A percentile compares a stretch with the other conserved stretches of the same genome.
phyloP scores from a whole-genome alignment of 2,797 vertebrate genomes.

The Coreius guichenoti region DNA sequence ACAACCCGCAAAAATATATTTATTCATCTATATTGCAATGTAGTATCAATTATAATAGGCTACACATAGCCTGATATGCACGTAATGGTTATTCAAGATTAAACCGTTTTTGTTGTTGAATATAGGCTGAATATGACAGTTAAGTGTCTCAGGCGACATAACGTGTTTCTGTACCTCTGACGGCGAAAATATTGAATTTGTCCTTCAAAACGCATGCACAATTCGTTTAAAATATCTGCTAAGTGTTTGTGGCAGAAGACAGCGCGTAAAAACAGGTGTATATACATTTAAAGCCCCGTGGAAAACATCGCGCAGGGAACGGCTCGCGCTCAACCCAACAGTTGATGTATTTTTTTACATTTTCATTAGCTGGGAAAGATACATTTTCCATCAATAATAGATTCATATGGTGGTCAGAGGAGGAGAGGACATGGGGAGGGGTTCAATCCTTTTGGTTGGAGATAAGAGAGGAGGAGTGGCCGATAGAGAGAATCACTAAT shows the following conservation, averaged over 20 bases:
- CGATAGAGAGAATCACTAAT: conserved; percentile 82
- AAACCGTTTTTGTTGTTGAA: not conserved
- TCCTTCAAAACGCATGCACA: conserved; percentile 36
- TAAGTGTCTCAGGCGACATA: not conserved
- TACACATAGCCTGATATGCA: not conserved
- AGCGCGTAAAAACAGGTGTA: conserved; percentile 57
- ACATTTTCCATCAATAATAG: conserved; percentile 78
- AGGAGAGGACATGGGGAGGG: conserved; percentile 78
- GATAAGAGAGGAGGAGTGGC: conserved; percentile 88
- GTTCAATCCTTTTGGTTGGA: conserved; percentile 80
- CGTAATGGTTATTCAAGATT: not conserved
- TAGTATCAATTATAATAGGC: not conserved
- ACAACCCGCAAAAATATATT: not conserved
- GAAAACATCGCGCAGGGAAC: not conserved
- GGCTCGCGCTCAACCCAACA: conserved; percentile 3
- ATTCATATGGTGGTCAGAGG: conserved; percentile 72
- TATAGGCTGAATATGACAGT: not conserved
- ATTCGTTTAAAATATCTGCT: conserved; percentile 21
- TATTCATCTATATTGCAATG: not conserved
- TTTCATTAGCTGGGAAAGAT: conserved; percentile 64
- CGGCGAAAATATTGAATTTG: conserved; percentile 39
- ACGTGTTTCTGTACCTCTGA: not conserved
- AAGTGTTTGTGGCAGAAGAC: conserved; percentile 39
- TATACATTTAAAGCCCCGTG: not conserved
- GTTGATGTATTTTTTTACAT: conserved; percentile 15